These are phyloP conservation scores for Setophaga coronata DNA, from an alignment of 2,113 vertebrate genomes.

Conservation along the genomic window DNA sequence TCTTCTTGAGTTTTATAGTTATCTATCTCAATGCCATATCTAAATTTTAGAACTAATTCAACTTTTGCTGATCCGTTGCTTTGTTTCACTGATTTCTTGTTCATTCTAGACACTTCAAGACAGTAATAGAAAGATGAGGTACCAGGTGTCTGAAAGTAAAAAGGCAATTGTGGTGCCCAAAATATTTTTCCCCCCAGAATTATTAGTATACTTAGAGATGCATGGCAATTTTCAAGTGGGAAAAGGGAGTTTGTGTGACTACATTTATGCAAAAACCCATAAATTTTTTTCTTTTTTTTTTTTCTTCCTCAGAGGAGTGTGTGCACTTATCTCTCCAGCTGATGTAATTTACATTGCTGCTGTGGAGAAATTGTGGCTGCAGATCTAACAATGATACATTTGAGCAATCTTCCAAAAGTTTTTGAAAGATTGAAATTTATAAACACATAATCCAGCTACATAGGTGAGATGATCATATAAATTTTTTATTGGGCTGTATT, in stretches of 20 bases:
- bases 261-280: background rate
- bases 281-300: background rate
- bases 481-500: background rate
- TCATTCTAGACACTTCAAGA: background rate
- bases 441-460: background rate
- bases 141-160: background rate
- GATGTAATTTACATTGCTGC: background rate
- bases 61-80: background rate
- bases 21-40: background rate
- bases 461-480: background rate
- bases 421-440: background rate
- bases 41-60: background rate
- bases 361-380: background rate
- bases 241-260: background rate
- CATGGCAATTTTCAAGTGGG: background rate
- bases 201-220: background rate
- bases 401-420: background rate
- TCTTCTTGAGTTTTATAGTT: background rate
- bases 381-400: background rate
- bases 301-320: background rate
- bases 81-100: background rate
- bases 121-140: background rate
- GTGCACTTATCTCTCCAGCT: background rate
- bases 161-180: background rate
- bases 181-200: background rate